Evolutionary conservation across 2,113 vertebrate species (phyloP).

Genomic region (Rhombomys opimus): DNA sequence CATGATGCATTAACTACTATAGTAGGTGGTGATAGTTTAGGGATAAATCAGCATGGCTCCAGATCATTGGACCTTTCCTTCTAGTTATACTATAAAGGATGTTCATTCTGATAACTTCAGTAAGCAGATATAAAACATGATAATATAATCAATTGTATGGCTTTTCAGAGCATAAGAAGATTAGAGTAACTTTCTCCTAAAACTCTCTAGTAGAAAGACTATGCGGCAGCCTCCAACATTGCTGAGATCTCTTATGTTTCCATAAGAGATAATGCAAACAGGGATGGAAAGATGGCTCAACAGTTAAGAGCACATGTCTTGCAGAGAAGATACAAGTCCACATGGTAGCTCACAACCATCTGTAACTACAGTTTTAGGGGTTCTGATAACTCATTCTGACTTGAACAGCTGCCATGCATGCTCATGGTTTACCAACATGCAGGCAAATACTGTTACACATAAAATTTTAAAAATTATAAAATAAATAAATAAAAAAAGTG

Average conservation of each 20-base stretch:
- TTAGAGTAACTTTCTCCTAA: not conserved
- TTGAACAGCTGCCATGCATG: not conserved
- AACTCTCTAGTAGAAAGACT: not conserved
- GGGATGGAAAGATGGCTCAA: not conserved
- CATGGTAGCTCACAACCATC: not conserved
- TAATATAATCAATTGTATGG: not conserved
- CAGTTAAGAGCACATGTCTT: not conserved
- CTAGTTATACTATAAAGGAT: not conserved
- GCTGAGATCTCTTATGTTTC: not conserved
- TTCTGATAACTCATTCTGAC: not conserved
- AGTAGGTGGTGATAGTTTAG: not conserved
- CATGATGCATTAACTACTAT: not conserved
- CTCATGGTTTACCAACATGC: not conserved
- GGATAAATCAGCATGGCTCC: not conserved
- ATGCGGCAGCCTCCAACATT: not conserved
- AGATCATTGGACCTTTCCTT: not conserved
- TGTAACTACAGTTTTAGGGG: not conserved
- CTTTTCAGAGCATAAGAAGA: slow-evolving; percentile 8
- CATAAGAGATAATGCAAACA: not conserved
- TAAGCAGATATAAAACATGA: slow-evolving; percentile 32
- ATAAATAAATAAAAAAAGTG: not conserved
- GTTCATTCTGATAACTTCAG: slow-evolving; percentile 14
- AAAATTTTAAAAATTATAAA: not conserved
- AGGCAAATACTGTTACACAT: not conserved
- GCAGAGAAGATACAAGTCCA: not conserved